Evolutionary conservation across 1,140 invertebrate species (phyloP), one percentile per base, ranked within the genome.

Genomic region (Marisa cornuarietis): DNA sequence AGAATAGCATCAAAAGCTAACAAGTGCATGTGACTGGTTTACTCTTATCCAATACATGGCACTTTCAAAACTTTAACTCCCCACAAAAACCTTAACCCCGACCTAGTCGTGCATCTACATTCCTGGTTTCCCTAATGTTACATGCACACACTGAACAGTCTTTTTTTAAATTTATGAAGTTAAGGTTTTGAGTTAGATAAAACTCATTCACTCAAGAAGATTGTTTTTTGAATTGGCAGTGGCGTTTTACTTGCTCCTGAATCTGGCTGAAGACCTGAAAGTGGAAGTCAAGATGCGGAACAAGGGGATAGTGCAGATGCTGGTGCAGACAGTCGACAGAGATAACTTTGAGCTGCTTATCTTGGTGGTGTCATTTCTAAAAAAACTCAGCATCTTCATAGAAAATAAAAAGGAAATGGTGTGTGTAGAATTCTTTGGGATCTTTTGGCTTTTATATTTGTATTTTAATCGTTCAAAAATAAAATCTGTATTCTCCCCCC

Each of bases 261-360:
- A 99, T 90, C 95, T 99, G 87, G 95, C 98, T 11, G 97, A 99
- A 91, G 98, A 99, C 92, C 93, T 95, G 22, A 96, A 92, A 75
- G 91, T 99, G 14, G 98, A 99, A 92, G 95, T 97, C 90, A 99
- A 99, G 93, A 99, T 99, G 96, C 94, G 96, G 11, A 96, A 97
- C 82, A 96, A 97, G 89, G 96, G 97, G 84, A 94, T 99, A 82
- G 95, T 99, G 5, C 94, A 94, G 51, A 94, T 98, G 89, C 92
- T 99, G 14, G 93, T 96, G n/a, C 95, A 95, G 86, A 95, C 95
- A 54, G 92, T 99, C 85, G 96, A 98, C 82, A 93, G 97, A 85
- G 94, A 95, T 85, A 96, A 96, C 87, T 96, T 85, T 83, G 89
- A 99, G 90, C 93, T 99, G 18, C 92, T 99, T 7, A 95, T 97